These are phyloP conservation scores for Lysandra coridon DNA, from an alignment of 2,888 invertebrate genomes.

Conservation along the genomic window DNA sequence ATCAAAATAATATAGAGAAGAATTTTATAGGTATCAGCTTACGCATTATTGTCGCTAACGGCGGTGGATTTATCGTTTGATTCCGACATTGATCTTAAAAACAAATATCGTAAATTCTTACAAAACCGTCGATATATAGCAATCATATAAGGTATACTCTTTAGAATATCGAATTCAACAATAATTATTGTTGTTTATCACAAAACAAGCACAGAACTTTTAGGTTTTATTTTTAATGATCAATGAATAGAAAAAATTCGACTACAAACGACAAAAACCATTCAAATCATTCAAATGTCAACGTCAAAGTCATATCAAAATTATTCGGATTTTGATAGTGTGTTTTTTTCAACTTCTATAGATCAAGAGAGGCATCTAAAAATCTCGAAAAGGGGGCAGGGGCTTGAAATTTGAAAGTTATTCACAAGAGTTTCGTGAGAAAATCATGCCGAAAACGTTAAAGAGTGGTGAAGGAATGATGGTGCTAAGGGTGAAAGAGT, in stretches of 20 bases:
- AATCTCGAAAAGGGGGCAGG: too few species aligned
- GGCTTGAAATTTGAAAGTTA: too few species aligned
- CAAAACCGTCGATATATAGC: background rate
- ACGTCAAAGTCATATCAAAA: background rate
- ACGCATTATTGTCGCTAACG: constrained; percentile 6
- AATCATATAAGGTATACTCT: constrained; percentile 9
- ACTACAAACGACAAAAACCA: background rate
- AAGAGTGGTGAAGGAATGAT: too few species aligned
- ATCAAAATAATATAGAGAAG: background rate
- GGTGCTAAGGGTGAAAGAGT: too few species aligned
- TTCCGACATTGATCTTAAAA: constrained; percentile 8
- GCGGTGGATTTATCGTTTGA: constrained; percentile 1
- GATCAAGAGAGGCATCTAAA: too few species aligned
- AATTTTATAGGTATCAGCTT: background rate
- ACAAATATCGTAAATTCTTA: background rate
- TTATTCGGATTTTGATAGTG: background rate
- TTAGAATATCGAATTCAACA: background rate
- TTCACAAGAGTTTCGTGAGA: too few species aligned
- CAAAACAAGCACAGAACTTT: background rate
- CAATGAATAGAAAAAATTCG: background rate
- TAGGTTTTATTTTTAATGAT: background rate
- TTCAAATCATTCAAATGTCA: background rate
- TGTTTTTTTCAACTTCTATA: background rate
- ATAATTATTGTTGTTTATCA: background rate
- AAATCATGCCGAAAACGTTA: too few species aligned